Base-by-base conservation (phyloP, 2,113 vertebrate species). In the Vulpes ferrilata region DNA sequence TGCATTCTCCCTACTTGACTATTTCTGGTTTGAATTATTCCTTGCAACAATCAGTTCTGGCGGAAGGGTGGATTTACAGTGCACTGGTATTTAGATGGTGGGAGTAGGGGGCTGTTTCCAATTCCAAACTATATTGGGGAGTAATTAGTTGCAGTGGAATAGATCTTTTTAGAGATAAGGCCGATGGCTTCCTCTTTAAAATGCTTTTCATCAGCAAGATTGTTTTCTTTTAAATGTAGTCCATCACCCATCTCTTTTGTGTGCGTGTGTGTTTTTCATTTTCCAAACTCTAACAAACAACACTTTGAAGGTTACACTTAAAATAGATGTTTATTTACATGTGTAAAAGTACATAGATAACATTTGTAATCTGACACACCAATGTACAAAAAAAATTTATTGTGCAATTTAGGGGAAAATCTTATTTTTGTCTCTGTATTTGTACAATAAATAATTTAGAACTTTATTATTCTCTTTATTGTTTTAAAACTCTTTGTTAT, bases 11-110 rank as follows among this genome's bases (percentile, higher is more conserved):
- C 85, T 90, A 78, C 81, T 95, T 96, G 95, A 95, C 32, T n/a
- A 95, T 98, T 38, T 81, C 65, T 71, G 51, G 83, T 90, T 98
- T 98, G 97, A 98, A 97, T 98, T 98, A 96, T 97, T 98, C 93
- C 92, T 97, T 97, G 95, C 89, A 95, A 65, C 92, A 91, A 95
- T 97, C 92, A 90, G 69, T 73, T 78, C 60, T 84, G 95, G 92
- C 76, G 51, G 85, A 92, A 98, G 93, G 91, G 79, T 97, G 94
- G 90, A 84, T 97, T 98, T 97, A 83, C 89, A 90, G 51, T 83
- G 95, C 74, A 95, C 88, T 48, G 38, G 57, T 59, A 90, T 97
- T 96, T 89, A 86, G 64, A 88, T 74, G 53, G 27, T 92, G n/a
- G 69, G 38, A 93, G 78, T 60, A 19, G 35, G 25, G 88, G 78